phyloP scores from a whole-genome alignment of 2,797 vertebrate species.

The Simalia tracyae region DNA sequence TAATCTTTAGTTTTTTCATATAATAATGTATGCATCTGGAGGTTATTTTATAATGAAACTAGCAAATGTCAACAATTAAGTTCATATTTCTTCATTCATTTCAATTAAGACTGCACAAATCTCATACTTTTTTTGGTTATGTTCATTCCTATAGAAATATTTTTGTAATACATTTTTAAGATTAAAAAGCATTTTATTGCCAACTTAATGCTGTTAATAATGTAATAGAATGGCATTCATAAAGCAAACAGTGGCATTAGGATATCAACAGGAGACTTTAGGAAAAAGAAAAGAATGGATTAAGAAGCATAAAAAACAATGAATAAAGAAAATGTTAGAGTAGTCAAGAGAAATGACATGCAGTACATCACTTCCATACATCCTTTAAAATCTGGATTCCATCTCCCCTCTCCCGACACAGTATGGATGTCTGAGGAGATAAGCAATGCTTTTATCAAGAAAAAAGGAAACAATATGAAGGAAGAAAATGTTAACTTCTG shows the following conservation, averaged over 20 bases:
- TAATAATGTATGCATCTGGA: not conserved
- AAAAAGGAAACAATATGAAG: not conserved
- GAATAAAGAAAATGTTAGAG: not conserved
- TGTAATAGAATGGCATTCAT: not conserved
- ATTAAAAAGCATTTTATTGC: not conserved
- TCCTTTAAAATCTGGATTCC: not conserved
- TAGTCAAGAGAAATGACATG: slow-evolving; percentile 3
- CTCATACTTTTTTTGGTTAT: not conserved
- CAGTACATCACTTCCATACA: not conserved
- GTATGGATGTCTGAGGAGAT: not conserved
- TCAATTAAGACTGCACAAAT: not conserved
- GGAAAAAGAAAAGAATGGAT: not conserved
- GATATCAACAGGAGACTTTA: not conserved
- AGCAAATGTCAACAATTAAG: not conserved
- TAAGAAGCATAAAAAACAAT: not conserved
- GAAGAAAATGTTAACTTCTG: slow-evolving; percentile 12
- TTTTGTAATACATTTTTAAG: slow-evolving; percentile 6
- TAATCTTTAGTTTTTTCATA: not conserved
- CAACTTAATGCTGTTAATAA: not conserved
- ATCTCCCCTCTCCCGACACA: not conserved
- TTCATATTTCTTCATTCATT: not conserved
- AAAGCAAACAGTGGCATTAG: not conserved
- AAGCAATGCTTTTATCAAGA: not conserved
- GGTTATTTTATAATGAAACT: not conserved
- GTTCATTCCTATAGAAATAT: not conserved